Evolutionary conservation across 2,797 vertebrate species (phyloP).

Genomic region (Gadopsis bispinosus): DNA sequence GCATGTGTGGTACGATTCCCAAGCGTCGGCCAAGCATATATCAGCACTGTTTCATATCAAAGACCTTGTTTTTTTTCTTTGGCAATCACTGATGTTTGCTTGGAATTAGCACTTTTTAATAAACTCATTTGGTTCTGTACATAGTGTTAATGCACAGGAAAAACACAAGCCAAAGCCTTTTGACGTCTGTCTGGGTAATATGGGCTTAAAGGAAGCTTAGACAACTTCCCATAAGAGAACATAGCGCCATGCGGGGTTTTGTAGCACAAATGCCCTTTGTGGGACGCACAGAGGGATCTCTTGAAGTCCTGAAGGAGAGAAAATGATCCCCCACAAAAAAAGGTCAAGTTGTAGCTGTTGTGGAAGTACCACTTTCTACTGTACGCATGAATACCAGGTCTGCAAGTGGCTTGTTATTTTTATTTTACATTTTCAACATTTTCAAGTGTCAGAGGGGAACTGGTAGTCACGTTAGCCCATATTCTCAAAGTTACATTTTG

Average conservation of each 20-base stretch:
- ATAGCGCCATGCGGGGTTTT: slow-evolving; percentile 60
- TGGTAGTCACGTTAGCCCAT: neutral
- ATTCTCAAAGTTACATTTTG: neutral
- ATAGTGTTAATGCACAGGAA: slow-evolving; percentile 72
- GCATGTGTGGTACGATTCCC: neutral
- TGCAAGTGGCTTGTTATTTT: neutral
- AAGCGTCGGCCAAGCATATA: slow-evolving; percentile 57
- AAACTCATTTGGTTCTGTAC: slow-evolving; percentile 75
- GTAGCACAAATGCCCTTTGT: slow-evolving; percentile 69
- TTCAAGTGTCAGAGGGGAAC: neutral
- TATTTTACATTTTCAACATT: neutral
- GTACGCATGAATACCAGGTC: neutral
- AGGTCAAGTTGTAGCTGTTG: slow-evolving; percentile 37
- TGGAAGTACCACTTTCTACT: slow-evolving; percentile 18
- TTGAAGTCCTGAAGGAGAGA: slow-evolving; percentile 27
- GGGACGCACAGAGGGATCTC: slow-evolving; percentile 45
- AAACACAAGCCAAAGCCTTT: slow-evolving; percentile 72
- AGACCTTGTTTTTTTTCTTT: slow-evolving; percentile 80
- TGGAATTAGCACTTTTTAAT: slow-evolving; percentile 79
- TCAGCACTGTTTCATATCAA: slow-evolving; percentile 79
- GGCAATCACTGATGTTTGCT: slow-evolving; percentile 70
- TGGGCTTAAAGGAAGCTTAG: slow-evolving; percentile 75
- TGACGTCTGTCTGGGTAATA: slow-evolving; percentile 78
- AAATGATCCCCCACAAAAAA: slow-evolving; percentile 31
- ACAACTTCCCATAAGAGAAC: slow-evolving; percentile 78